Evolutionary conservation across 2,888 invertebrate species (phyloP), one percentile per base, ranked within the genome.

Genomic region (Aphidius colemani): DNA sequence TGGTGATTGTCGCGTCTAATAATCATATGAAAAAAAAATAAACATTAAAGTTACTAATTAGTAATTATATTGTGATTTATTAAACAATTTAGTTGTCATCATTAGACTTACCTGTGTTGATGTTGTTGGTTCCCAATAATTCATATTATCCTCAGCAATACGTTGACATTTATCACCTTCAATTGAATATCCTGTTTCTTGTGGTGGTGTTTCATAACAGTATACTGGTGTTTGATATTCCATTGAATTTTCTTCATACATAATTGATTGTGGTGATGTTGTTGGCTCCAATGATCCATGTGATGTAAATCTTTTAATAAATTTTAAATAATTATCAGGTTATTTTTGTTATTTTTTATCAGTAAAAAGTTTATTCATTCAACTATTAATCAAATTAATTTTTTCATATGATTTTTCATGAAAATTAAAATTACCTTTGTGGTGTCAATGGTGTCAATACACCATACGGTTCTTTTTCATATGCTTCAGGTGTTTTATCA

Each of bases 121-220:
- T n/a, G 72, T 68, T 9, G 71, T 66, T 13, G 76, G 72, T 53
- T 78, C 76, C 79, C 80, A 80, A 44, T 72, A 74, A 67, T 70
- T 72, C 56, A 70, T 71, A 61, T 71, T 69, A 8, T 72, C 68
- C 44, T 78, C 74, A 6, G 61, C 63, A 13, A 62, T 66, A 64
- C 66, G 63, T 43, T 68, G 68, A 45, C 69, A 61, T 53, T 69
- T 66, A 41, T 71, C 71, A 8, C 55, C 59, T 50, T 49, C 64
- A 45, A 78, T 75, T 13, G 70, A 67, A 65, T 73, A 79, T 62
- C 73, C 74, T 8, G 73, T 69, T 43, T 79, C 79, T 60, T 78
- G 78, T 4, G 78, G 78, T 10, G 79, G 77, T 8, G 76, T 79
- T 57, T 79, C 79, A 66, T 78, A 80, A 61, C 79, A 78, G 58